These are phyloP conservation scores for Tragelaphus imberbis DNA, from an alignment of 2,113 vertebrate species.

Conservation along the genomic window DNA sequence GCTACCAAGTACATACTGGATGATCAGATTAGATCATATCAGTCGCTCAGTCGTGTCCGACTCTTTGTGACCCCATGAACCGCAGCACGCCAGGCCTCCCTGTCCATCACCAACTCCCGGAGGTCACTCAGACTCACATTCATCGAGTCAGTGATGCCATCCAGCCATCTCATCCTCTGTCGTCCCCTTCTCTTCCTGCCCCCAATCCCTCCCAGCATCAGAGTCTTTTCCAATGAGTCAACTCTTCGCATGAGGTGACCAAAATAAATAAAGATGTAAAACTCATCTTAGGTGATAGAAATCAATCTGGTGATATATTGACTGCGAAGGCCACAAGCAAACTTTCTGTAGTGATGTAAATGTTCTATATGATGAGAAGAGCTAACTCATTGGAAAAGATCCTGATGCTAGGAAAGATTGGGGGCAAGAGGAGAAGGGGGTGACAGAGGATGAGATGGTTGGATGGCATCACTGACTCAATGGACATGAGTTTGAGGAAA, in stretches of 20 bases:
- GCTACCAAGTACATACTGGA: not conserved
- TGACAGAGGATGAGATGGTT: not conserved
- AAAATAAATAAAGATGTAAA: not conserved
- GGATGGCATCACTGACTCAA: not conserved
- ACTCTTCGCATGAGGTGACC: not conserved
- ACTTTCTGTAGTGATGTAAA: not conserved
- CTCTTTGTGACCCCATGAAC: too few species aligned
- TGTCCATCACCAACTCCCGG: too few species aligned
- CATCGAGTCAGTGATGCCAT: too few species aligned
- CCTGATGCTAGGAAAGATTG: not conserved
- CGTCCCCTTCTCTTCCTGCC: too few species aligned
- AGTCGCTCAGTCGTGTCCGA: too few species aligned
- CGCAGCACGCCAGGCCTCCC: too few species aligned
- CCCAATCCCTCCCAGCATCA: too few species aligned
- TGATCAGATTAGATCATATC: not conserved
- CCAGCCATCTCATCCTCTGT: too few species aligned
- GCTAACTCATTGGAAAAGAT: not conserved
- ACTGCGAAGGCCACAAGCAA: not conserved
- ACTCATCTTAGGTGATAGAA: not conserved
- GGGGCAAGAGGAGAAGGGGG: not conserved
- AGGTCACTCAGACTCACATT: too few species aligned
- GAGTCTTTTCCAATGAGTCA: too few species aligned
- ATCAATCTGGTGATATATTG: not conserved
- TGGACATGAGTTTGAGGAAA: not conserved
- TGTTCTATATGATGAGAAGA: not conserved